phyloP scores from a whole-genome alignment of 2,113 vertebrate genomes.

The Solenodon paradoxus region DNA sequence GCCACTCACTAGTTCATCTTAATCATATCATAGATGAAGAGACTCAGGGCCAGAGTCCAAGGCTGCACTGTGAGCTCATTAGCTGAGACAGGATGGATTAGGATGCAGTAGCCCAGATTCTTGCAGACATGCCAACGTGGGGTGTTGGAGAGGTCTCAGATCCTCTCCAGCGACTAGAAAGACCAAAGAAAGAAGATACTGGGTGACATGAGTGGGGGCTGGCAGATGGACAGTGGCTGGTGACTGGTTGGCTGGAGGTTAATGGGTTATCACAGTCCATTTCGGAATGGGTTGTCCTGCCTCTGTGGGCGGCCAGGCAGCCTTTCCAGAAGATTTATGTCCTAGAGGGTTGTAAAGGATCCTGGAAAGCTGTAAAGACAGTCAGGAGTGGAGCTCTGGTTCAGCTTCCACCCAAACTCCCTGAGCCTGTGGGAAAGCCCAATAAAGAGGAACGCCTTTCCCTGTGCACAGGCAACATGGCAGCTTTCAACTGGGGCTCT shows the following conservation, averaged over 20 bases:
- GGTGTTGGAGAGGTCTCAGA: background rate
- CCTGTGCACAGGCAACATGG: background rate
- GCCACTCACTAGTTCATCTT: background rate
- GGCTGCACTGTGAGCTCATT: background rate
- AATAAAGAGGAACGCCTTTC: background rate
- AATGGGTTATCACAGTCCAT: conserved; percentile 46
- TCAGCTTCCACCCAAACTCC: conserved; percentile 7
- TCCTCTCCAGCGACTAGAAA: background rate
- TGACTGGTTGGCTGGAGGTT: background rate
- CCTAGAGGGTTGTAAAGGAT: conserved; percentile 20
- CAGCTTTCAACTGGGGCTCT: conserved; percentile 25
- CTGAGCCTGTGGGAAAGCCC: background rate
- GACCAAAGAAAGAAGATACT: background rate
- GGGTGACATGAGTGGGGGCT: background rate
- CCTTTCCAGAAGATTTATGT: conserved; percentile 53
- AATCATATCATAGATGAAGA: background rate
- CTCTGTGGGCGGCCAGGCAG: conserved; percentile 10
- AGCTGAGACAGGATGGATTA: background rate
- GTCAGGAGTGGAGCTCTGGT: background rate
- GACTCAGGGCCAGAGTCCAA: background rate
- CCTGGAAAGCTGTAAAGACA: conserved; percentile 49
- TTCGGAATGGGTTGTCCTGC: background rate
- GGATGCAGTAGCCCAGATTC: background rate
- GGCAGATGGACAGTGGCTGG: background rate
- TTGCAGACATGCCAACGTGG: background rate